Conservation (phyloP, 2,113 vertebrate genomes). For the human (Homo sapiens) region GRCh38 chr6:69218001-69218500, state of each 20-base stretch:
- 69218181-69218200: not conserved
- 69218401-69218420: not conserved
- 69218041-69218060: not conserved
- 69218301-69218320: not conserved
- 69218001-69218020: not conserved
- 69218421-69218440: not conserved
- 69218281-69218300: not conserved
- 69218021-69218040: not conserved
- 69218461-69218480: not conserved
- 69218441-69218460: not conserved
- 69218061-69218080: not conserved
- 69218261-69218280: slow-evolving; percentile 30
- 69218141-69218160: not conserved
- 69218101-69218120: not conserved
- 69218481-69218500: not conserved
- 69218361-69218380: not conserved
- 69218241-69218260: not conserved
- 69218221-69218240: not conserved
- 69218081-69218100: not conserved
- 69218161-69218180: not conserved
- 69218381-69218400: not conserved
- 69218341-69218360: not conserved
- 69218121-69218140: not conserved
- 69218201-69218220: slow-evolving; percentile 14
- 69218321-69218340: not conserved